Evolutionary conservation across 1,140 invertebrate species (phyloP).

Genomic region (Myzus persicae): DNA sequence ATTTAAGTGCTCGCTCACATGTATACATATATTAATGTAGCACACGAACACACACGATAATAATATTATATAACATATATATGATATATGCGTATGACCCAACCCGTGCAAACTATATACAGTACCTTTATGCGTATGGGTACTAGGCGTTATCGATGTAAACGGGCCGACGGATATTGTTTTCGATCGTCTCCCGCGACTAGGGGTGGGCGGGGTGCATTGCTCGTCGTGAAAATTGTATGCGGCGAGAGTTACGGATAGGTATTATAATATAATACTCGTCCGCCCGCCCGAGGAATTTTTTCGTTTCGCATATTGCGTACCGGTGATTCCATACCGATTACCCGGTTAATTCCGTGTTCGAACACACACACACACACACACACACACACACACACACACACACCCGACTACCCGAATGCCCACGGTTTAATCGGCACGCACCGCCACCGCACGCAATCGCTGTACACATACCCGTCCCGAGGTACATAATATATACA

Average conservation of each 20-base stretch:
- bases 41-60: not conserved
- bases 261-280: not conserved
- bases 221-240: no score
- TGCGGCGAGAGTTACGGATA: not conserved
- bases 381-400: not conserved
- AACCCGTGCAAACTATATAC: not conserved
- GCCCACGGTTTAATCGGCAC: constrained; percentile 13
- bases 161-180: no score
- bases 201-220: no score
- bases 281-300: not conserved
- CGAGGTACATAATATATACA: not conserved
- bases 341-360: not conserved
- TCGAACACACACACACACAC: not conserved
- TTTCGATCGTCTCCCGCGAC: no score
- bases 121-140: no score
- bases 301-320: not conserved
- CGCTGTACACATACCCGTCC: not conserved
- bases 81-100: no score
- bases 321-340: not conserved
- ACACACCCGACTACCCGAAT: not conserved
- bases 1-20: not conserved
- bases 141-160: no score
- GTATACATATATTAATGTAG: no score
- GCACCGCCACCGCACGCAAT: not conserved
- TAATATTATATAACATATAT: no score